These are phyloP conservation scores for Andrena praecox DNA, from an alignment of 2,888 invertebrate species.

Conservation along the genomic window DNA sequence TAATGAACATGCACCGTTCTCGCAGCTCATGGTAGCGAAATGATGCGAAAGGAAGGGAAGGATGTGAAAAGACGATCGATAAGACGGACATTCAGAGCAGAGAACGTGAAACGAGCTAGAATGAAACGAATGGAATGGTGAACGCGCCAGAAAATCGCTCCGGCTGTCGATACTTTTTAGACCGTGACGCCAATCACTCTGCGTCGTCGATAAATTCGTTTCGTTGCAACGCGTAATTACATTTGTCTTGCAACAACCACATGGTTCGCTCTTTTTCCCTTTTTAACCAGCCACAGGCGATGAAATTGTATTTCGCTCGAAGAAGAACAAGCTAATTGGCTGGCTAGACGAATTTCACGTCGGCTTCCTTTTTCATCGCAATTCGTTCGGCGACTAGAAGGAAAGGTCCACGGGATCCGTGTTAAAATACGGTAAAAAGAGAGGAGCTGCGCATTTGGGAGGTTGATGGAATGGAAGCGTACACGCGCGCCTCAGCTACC, in stretches of 20 bases:
- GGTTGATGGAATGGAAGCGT: neutral
- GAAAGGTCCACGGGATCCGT: no score
- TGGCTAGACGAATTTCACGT: neutral
- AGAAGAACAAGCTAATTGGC: neutral
- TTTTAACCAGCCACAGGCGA: constrained; percentile 1
- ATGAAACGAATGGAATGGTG: neutral
- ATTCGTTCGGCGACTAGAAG: no score
- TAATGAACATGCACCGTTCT: constrained; percentile 34
- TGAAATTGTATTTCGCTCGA: constrained; percentile 28
- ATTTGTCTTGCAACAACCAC: constrained; percentile 43
- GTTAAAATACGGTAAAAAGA: neutral
- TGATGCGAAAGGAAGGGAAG: constrained; percentile 3
- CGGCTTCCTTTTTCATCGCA: no score
- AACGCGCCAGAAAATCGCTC: constrained; percentile 24
- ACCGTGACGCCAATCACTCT: constrained; percentile 48
- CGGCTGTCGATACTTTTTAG: constrained; percentile 34
- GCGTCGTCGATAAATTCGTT: constrained; percentile 50
- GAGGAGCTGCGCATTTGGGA: no score
- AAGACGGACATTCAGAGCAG: neutral
- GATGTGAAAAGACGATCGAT: neutral
- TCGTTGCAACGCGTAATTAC: constrained; percentile 40
- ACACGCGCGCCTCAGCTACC: neutral
- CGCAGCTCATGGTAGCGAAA: constrained; percentile 12
- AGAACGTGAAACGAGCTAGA: neutral
- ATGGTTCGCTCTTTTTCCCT: constrained; percentile 5